Evolutionary conservation across 2,797 vertebrate species (phyloP), one percentile per base, ranked within the genome.

Genomic region (Petrocephalus schoutedeni): DNA sequence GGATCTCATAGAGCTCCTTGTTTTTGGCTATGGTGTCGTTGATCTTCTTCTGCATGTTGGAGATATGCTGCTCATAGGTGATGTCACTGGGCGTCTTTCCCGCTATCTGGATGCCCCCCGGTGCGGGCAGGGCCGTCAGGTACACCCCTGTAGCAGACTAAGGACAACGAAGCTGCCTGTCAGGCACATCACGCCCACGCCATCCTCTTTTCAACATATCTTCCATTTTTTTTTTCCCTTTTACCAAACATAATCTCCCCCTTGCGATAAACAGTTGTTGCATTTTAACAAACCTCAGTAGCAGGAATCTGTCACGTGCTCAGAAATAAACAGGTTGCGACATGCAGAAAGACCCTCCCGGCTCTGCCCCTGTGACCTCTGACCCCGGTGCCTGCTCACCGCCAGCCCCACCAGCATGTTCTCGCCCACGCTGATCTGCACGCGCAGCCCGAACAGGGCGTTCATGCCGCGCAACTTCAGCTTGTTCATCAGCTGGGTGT

Each of bases 401-500:
- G 98, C 98, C 88, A 99, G 93, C 1, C 98, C 98, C 93, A 98
- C 96, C 5, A 99, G 93, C 98, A 99, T 98, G 90, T 97, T 99
- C 94, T 99, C 98, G 16, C 98, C 98, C 56, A 99, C 96, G 2
- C 97, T 97, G 94, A 99, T 99, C 94, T 99, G 97, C 91, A 99
- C 98, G 88, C 96, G 96, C 4, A 99, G 94, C 21, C 98, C 98
- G 88, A 99, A 99, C 86, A 99, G 93, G 0, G 98, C 97, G 0
- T 99, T 99, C 98, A 99, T 99, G 90, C 96, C 97, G 49, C 97
- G 97, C 87, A 99, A 94, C 90, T 99, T 99, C 74, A 99, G 95
- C 82, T 99, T 99, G 93, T 99, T 99, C 98, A 99, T 98, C 90
- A 99, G 95, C 87, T 99, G 98, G 0, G 98, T 99, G 94, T 99